Base-by-base conservation (phyloP, 2,888 invertebrate species). In the Pteria penguin region DNA sequence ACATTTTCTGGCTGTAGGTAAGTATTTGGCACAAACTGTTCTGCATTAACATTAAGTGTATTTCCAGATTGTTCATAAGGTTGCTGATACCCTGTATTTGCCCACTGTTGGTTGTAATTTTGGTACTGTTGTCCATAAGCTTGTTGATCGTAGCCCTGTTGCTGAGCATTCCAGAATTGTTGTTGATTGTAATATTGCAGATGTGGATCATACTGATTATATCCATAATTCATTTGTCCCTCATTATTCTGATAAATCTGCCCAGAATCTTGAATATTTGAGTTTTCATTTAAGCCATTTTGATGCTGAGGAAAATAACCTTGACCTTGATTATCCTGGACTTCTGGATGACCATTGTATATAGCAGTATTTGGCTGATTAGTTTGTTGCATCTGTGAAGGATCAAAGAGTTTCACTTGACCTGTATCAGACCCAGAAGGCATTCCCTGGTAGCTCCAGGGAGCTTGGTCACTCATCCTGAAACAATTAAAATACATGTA, bases 391-490 rank as follows among this genome's bases (percentile, higher is more conserved):
- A 45, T 45, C 45, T 55, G 22, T 55, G 31, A n/a, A 22, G 54
- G 67, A 57, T 32, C 31, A 55, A 55, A 55, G 31, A 29, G n/a
- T 11, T 55, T 67, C 11, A 45, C 29, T 18, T 45, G 29, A 70
- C 36, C 45, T 54, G 76, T 29, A 29, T 68, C 82, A 5, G 76
- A 69, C 5, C 65, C 71, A 36, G 76, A 66, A 36, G 60, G 62
- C 29, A 68, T 70, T 29, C 71, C 72, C 52, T 82, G 81, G 57
- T 57, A 75, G 45, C 60, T 78, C 84, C 85, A 86, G 36, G 80
- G 81, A 24, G 69, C 71, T 55, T 73, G 29, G 54, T 83, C 77
- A 76, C 82, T 85, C 86, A 87, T 86, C 73, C 85, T 87, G 82
- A 45, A 85, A 82, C n/a, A n/a, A n/a, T n/a, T n/a, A 61, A n/a